phyloP scores from a whole-genome alignment of 2,113 vertebrate species.

The Ornithorhynchus anatinus region DNA sequence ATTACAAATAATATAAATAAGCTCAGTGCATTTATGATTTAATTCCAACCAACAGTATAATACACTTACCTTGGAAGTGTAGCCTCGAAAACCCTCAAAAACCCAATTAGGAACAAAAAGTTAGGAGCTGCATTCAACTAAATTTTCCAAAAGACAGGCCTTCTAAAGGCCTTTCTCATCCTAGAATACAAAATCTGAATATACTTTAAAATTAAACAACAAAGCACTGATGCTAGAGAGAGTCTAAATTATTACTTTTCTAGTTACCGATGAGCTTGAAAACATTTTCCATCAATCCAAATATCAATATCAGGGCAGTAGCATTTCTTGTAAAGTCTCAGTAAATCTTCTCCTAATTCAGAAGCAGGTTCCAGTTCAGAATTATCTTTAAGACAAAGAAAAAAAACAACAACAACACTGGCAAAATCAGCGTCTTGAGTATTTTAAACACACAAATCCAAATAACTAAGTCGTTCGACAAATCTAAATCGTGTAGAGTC shows the following conservation, averaged over 20 bases:
- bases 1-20: too few relatives aligned
- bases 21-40: too few relatives aligned
- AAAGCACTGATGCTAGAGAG: background rate
- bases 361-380: conserved; percentile 78
- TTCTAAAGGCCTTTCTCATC: conserved; percentile 31
- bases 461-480: too few relatives aligned
- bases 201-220: conserved; percentile 1
- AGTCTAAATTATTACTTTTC: conserved; percentile 6
- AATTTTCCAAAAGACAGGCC: conserved; percentile 20
- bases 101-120: conserved; percentile 5
- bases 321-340: conserved; percentile 79
- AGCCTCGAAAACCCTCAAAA: too few relatives aligned
- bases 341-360: conserved; percentile 82
- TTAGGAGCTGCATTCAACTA: conserved; percentile 32
- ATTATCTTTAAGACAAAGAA: conserved; percentile 54
- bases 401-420: too few relatives aligned
- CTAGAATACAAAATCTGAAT: conserved; percentile 13
- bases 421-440: background rate
- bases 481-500: too few relatives aligned
- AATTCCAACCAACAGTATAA: too few relatives aligned
- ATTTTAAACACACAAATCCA: background rate
- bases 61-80: too few relatives aligned
- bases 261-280: conserved; percentile 89
- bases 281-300: conserved; percentile 79
- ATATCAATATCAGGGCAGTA: conserved; percentile 85